Evolutionary conservation across 2,113 vertebrate genomes (phyloP).

Genomic region (Odontophorus gujanensis): DNA sequence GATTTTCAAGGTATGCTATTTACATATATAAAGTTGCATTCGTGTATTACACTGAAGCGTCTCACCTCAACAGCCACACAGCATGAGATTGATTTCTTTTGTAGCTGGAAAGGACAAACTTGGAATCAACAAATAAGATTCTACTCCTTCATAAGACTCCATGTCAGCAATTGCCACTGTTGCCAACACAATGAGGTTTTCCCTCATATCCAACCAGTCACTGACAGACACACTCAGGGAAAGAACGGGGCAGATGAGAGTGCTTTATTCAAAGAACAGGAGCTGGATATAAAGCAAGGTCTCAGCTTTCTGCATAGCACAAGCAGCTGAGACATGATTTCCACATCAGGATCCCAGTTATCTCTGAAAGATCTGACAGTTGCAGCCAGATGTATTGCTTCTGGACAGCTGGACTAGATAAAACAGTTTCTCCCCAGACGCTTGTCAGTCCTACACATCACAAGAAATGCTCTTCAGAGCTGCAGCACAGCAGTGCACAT

Average conservation of each 20-base stretch:
- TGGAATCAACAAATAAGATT: slow-evolving; percentile 20
- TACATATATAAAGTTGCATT: slow-evolving; percentile 30
- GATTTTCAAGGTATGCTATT: slow-evolving; percentile 54
- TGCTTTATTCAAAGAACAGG: fast-evolving
- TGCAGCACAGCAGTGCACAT: background rate
- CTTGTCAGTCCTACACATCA: background rate
- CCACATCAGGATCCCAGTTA: background rate
- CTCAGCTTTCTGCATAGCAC: background rate
- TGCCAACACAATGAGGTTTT: background rate
- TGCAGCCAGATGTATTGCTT: background rate
- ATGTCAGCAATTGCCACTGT: background rate
- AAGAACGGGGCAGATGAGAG: background rate
- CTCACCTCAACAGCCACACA: slow-evolving; percentile 27
- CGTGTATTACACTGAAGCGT: slow-evolving; percentile 3
- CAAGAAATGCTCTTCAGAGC: background rate
- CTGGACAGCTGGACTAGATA: background rate
- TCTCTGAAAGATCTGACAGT: background rate
- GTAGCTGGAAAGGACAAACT: slow-evolving; percentile 45
- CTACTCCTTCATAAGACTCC: background rate
- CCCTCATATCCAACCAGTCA: background rate
- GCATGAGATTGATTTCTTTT: slow-evolving; percentile 56
- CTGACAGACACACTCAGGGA: background rate
- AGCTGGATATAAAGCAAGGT: background rate
- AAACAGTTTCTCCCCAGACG: background rate
- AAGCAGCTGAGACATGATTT: background rate